Percentiles rank a stretch among this genome's conserved stretches.
These are phyloP conservation scores for Ichneumon xanthorius DNA, from an alignment of 2,888 invertebrate genomes.

Conservation along the genomic window DNA sequence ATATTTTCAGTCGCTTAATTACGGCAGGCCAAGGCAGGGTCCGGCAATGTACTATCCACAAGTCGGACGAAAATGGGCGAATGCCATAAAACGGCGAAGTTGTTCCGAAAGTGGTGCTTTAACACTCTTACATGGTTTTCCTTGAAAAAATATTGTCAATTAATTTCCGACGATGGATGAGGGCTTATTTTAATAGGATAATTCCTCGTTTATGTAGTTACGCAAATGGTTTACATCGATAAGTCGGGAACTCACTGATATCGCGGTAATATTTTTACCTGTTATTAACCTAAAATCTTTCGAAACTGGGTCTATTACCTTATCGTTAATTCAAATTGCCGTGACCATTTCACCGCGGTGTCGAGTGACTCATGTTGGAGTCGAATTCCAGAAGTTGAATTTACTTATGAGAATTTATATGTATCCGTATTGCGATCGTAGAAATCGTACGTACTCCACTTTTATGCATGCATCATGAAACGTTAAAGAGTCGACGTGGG, in stretches of 20 bases:
- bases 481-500: not conserved
- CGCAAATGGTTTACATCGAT: not conserved
- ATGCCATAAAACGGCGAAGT: too few relatives aligned
- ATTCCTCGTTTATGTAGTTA: not conserved
- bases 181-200: not conserved
- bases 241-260: not conserved
- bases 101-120: too few relatives aligned
- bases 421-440: conserved; percentile 1
- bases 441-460: not conserved
- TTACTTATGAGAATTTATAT: not conserved
- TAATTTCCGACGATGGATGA: not conserved
- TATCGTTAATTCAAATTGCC: not conserved
- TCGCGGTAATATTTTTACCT: not conserved
- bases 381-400: not conserved
- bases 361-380: not conserved
- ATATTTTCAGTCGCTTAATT: not conserved
- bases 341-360: not conserved
- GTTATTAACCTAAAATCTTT: not conserved
- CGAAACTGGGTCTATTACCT: not conserved
- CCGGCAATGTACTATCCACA: too few relatives aligned
- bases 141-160: too few relatives aligned
- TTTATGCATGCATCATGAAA: conserved; percentile 1
- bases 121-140: too few relatives aligned
- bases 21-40: too few relatives aligned
- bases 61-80: too few relatives aligned